Evolutionary conservation across 1,140 invertebrate genomes (phyloP).

Genomic region (Brachionus manjavacas): DNA sequence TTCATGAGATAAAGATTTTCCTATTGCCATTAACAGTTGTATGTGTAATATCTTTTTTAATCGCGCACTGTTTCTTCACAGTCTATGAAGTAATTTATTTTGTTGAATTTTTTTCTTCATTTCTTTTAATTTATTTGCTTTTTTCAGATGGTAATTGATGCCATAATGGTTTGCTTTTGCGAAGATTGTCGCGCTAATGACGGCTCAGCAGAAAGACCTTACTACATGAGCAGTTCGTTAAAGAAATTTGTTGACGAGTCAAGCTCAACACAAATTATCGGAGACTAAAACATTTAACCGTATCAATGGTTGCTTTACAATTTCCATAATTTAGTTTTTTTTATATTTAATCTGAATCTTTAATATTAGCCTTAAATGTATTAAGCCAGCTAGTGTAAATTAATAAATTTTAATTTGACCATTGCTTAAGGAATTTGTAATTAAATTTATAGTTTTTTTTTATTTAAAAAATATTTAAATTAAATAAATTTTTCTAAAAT

Average conservation of each 20-base stretch:
- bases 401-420: not conserved
- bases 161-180: constrained; percentile 89
- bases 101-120: constrained; percentile 46
- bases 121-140: constrained; percentile 46
- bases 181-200: constrained; percentile 92
- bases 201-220: constrained; percentile 79
- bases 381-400: not conserved
- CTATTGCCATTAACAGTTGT: constrained; percentile 59
- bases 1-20: constrained; percentile 62
- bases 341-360: not conserved
- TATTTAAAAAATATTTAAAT: not conserved
- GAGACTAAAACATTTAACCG: not conserved
- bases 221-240: constrained; percentile 84
- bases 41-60: constrained; percentile 65
- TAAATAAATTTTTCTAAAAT: not conserved
- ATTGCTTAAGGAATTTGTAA: not conserved
- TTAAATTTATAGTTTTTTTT: not conserved
- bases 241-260: constrained; percentile 49
- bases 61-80: constrained; percentile 79
- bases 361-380: not conserved
- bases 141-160: constrained; percentile 85
- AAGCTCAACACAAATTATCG: constrained; percentile 7
- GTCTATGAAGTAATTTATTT: constrained; percentile 77
- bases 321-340: constrained; percentile 6
- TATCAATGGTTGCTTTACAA: not conserved